These are phyloP conservation scores for Pocillopora grandis DNA, from an alignment of 92 coral and sea anemone genomes.

Conservation along the genomic window DNA sequence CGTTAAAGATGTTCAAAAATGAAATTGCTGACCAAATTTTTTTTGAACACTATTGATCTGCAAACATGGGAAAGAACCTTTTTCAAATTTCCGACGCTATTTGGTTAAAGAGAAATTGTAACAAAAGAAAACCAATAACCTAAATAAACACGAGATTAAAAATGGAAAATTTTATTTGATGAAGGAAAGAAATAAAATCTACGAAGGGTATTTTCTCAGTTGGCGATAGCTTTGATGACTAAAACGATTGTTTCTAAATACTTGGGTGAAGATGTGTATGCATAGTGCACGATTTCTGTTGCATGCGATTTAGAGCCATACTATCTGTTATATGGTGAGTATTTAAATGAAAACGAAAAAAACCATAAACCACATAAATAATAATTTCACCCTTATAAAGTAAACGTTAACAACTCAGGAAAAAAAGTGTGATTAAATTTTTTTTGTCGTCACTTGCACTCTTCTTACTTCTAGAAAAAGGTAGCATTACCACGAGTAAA, in stretches of 20 bases:
- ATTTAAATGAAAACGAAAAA: too few species aligned
- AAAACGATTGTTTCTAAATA: neutral
- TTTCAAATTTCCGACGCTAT: neutral
- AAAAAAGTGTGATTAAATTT: too few species aligned
- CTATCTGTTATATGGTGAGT: too few species aligned
- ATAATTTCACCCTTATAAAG: too few species aligned
- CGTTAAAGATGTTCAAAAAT: neutral
- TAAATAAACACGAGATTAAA: neutral
- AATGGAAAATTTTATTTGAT: neutral
- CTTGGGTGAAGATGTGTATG: too few species aligned
- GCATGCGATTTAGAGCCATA: too few species aligned
- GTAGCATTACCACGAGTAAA: neutral
- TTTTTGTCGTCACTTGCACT: too few species aligned
- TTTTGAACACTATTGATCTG: neutral
- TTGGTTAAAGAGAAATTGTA: neutral
- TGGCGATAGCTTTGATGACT: too few species aligned
- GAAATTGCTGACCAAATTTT: neutral
- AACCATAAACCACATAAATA: too few species aligned
- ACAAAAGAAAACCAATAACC: conserved; percentile 12
- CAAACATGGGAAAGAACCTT: neutral
- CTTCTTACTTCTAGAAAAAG: too few species aligned
- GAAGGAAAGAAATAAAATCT: neutral
- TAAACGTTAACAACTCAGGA: too few species aligned
- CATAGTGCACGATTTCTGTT: too few species aligned
- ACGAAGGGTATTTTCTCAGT: neutral